phyloP scores from a whole-genome alignment of 2,113 vertebrate species.

The Grammomys dolichurus region DNA sequence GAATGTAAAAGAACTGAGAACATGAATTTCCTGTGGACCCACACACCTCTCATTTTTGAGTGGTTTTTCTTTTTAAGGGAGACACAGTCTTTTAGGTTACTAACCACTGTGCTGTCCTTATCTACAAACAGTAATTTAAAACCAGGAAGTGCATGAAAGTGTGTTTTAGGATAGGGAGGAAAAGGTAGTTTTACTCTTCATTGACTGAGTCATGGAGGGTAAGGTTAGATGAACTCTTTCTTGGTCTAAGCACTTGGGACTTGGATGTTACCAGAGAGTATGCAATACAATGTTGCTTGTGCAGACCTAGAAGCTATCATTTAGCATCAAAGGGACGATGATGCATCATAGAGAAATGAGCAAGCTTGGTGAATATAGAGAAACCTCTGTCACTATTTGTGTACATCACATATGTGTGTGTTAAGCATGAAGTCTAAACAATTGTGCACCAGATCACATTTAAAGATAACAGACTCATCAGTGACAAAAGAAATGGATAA shows the following conservation, averaged over 20 bases:
- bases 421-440: slow-evolving; percentile 84
- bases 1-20: background rate
- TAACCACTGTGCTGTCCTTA: background rate
- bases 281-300: background rate
- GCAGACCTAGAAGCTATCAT: background rate
- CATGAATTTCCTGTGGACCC: background rate
- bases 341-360: background rate
- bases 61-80: background rate
- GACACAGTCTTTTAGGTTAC: background rate
- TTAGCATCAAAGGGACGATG: background rate
- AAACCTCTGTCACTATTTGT: background rate
- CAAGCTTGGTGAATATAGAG: background rate
- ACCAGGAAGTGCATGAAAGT: background rate
- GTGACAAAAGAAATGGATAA: slow-evolving; percentile 75
- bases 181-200: background rate
- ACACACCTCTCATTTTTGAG: background rate
- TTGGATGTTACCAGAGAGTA: background rate
- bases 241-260: background rate
- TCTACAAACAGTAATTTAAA: background rate
- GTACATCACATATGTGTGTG: slow-evolving; percentile 30
- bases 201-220: background rate
- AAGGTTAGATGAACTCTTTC: background rate
- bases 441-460: slow-evolving; percentile 85
- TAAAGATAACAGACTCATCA: slow-evolving; percentile 83
- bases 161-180: background rate